These are phyloP conservation scores for Helicoverpa armigera DNA, from an alignment of 1,140 invertebrate species.

Conservation along the genomic window DNA sequence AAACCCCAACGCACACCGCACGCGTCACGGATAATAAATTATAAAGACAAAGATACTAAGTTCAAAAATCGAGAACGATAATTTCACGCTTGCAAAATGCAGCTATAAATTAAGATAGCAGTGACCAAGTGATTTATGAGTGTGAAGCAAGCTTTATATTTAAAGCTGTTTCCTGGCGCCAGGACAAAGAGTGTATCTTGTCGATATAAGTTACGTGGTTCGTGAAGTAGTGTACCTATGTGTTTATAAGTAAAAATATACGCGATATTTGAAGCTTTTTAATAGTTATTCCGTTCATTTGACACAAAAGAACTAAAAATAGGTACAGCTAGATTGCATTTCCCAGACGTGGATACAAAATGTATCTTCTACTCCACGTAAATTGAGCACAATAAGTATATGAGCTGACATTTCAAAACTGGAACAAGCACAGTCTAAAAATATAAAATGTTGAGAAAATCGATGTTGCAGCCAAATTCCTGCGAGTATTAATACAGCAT, in stretches of 20 bases:
- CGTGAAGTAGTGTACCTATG: neutral
- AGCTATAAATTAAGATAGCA: conserved; percentile 51
- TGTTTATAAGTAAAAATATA: too few species aligned
- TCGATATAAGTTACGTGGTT: neutral
- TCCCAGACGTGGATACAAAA: too few species aligned
- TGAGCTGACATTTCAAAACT: conserved; percentile 4
- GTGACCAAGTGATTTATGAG: conserved; percentile 50
- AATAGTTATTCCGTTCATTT: too few species aligned
- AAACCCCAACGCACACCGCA: neutral
- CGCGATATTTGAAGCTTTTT: too few species aligned
- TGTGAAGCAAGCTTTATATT: conserved; percentile 32
- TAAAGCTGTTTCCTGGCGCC: neutral
- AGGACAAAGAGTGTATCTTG: conserved; percentile 22
- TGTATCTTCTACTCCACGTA: neutral
- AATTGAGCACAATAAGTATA: neutral
- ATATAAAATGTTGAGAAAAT: conserved; percentile 7
- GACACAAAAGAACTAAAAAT: too few species aligned
- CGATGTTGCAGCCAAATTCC: neutral
- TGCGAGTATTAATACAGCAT: too few species aligned
- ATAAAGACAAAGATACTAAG: conserved; percentile 28
- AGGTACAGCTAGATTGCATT: too few species aligned
- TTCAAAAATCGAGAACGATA: conserved; percentile 32
- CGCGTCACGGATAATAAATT: conserved; percentile 15
- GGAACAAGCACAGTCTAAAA: neutral
- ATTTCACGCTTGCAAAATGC: conserved; percentile 44